Base-by-base conservation (phyloP, 2,113 vertebrate species). In the Planiliza haematocheilus region DNA sequence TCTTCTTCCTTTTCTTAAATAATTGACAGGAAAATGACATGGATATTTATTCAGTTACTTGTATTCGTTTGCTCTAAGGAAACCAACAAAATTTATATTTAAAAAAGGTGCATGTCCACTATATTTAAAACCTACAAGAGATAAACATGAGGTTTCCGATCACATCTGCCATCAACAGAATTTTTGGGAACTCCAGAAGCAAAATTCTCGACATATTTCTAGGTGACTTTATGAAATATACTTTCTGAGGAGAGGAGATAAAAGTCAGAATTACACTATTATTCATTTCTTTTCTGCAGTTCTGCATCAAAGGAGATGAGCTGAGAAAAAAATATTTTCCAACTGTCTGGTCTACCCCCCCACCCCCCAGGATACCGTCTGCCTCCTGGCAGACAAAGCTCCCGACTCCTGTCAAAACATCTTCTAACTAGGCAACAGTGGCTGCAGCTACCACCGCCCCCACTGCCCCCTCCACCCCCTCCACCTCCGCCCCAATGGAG, bases 341-440 rank as follows among this genome's bases (percentile, higher is more conserved):
- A 16, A 21, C 24, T n/a, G 34, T 13, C 65, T 37, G 67, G 63
- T 56, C 46, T 21, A 12, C 24, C 24, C 24, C 46, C 30, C 12
- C n/a, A n/a, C n/a, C 65, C 30, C 45, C 8, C 37, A 36, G 60
- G 11, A 50, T 30, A 50, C 86, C 52, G 74, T 77, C 82, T 70
- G 43, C 77, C 79, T 70, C 59, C 70, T 64, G 51, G 37, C 74
- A 66, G 73, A 79, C 73, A 71, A 65, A 62, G 74, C 63, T 65
- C 67, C 60, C 34, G 48, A 78, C 64, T 85, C 58, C 86, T 86
- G 86, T 88, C 84, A 87, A 86, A 90, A 65, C 66, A 62, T 70
- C 77, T 55, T 61, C 74, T 77, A 58, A 78, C 63, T 43, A 72
- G 65, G 75, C 37, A 63, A 45, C 64, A 57, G 77, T n/a, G 59